Evolutionary conservation across 2,888 invertebrate species (phyloP).

Genomic region (Phrixothrix hirtus): DNA sequence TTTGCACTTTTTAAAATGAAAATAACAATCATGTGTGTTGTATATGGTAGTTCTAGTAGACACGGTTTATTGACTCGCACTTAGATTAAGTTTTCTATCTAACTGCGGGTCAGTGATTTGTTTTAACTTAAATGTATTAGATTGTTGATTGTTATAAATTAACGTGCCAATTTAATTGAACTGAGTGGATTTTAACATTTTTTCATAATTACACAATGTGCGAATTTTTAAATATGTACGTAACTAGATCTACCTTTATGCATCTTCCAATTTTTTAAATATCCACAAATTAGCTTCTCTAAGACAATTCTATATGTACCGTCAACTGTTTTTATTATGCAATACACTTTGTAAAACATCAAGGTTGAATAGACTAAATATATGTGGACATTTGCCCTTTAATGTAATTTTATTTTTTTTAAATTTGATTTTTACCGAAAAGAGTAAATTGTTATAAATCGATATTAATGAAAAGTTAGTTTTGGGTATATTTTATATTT

Average conservation of each 20-base stretch:
- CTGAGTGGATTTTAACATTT: background rate
- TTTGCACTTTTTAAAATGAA: slow-evolving; percentile 29
- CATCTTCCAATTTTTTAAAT: slow-evolving; percentile 29
- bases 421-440: too few species aligned
- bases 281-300: slow-evolving; percentile 8
- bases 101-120: background rate
- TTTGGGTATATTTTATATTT: too few species aligned
- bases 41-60: slow-evolving; percentile 3
- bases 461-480: too few species aligned
- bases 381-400: too few species aligned
- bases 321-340: too few species aligned
- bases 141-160: slow-evolving; percentile 23
- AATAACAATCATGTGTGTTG: slow-evolving; percentile 37
- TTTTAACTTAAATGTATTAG: slow-evolving; percentile 5
- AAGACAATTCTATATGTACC: too few species aligned
- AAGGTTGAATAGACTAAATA: too few species aligned
- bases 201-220: background rate
- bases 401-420: too few species aligned
- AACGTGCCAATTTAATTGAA: slow-evolving; percentile 20
- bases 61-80: slow-evolving; percentile 1
- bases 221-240: slow-evolving; percentile 5
- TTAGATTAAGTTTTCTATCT: slow-evolving; percentile 2
- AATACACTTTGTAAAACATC: too few species aligned
- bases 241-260: slow-evolving; percentile 22
- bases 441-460: too few species aligned